Evolutionary conservation across 1,140 invertebrate genomes (phyloP).

Genomic region (Zaprionus davidi): DNA sequence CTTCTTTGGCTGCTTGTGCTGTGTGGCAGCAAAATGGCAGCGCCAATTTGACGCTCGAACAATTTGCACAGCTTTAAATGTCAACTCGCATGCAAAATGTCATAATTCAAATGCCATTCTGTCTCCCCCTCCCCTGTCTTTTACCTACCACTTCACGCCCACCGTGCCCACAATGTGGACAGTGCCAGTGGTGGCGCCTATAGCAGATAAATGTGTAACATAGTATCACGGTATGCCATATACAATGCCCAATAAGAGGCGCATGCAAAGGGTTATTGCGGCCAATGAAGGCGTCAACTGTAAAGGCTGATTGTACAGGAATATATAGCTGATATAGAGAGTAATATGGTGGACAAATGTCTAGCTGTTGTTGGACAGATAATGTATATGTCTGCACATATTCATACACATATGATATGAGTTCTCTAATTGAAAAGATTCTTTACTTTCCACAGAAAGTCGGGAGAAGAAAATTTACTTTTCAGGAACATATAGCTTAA

Average conservation of each 20-base stretch:
- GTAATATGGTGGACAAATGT: too few relatives aligned
- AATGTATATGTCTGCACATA: too few relatives aligned
- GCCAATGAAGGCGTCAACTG: too few relatives aligned
- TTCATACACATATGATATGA: too few relatives aligned
- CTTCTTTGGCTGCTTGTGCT: conserved; percentile 5
- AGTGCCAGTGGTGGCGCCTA: neutral
- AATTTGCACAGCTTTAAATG: conserved; percentile 82
- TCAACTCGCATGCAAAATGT: conserved; percentile 77
- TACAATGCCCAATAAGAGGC: neutral
- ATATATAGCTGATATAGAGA: too few relatives aligned
- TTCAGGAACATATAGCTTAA: too few relatives aligned
- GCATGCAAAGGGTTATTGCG: too few relatives aligned
- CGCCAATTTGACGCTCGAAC: conserved; percentile 79
- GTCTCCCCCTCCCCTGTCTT: neutral
- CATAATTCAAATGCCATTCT: conserved; percentile 68
- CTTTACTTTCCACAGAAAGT: too few relatives aligned
- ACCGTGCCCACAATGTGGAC: conserved; percentile 25
- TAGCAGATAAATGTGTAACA: neutral
- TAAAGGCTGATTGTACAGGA: too few relatives aligned
- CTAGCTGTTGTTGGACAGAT: too few relatives aligned
- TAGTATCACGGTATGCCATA: neutral
- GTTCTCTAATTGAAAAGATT: too few relatives aligned
- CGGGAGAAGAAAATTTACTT: too few relatives aligned
- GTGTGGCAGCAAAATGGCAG: conserved; percentile 53
- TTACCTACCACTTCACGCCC: neutral